These are phyloP conservation scores for Nasonovia ribisnigri DNA, from an alignment of 2,888 invertebrate genomes.

Conservation along the genomic window DNA sequence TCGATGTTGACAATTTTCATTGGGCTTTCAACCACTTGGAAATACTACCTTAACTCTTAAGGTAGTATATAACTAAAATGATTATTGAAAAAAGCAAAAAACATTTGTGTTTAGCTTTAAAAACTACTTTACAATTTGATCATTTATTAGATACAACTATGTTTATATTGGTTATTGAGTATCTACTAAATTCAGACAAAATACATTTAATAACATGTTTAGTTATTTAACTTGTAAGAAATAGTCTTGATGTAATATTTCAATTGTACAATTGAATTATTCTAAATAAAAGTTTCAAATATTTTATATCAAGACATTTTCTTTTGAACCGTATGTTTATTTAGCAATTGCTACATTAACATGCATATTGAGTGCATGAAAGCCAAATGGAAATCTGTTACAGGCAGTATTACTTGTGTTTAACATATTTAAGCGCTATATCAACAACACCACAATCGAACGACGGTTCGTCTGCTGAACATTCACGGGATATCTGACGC, in stretches of 20 bases:
- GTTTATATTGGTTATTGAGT: neutral
- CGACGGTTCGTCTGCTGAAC: constrained; percentile 51
- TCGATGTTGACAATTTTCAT: constrained; percentile 59
- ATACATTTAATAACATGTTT: neutral
- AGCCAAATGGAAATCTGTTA: constrained; percentile 65
- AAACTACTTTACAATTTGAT: constrained; percentile 29
- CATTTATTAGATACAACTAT: neutral
- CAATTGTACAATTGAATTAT: neutral
- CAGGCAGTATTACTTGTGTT: constrained; percentile 62
- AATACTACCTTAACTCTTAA: constrained; percentile 13
- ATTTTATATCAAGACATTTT: constrained; percentile 45
- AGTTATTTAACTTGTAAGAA: constrained; percentile 4
- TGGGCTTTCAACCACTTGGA: constrained; percentile 60
- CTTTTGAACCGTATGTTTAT: constrained; percentile 47
- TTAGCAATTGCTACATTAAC: constrained; percentile 52
- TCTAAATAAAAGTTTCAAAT: neutral
- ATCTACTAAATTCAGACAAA: neutral
- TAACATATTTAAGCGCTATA: constrained; percentile 62
- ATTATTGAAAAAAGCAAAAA: neutral
- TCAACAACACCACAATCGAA: constrained; percentile 55
- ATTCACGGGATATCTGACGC: constrained; percentile 57
- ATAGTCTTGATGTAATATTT: constrained; percentile 33
- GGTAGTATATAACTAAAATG: constrained; percentile 15
- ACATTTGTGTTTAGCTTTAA: neutral
- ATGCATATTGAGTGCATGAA: constrained; percentile 54